Percentiles rank a stretch among this genome's conserved stretches.
These are phyloP conservation scores for Harpalus rubripes DNA, from an alignment of 2,888 invertebrate genomes.

Conservation along the genomic window DNA sequence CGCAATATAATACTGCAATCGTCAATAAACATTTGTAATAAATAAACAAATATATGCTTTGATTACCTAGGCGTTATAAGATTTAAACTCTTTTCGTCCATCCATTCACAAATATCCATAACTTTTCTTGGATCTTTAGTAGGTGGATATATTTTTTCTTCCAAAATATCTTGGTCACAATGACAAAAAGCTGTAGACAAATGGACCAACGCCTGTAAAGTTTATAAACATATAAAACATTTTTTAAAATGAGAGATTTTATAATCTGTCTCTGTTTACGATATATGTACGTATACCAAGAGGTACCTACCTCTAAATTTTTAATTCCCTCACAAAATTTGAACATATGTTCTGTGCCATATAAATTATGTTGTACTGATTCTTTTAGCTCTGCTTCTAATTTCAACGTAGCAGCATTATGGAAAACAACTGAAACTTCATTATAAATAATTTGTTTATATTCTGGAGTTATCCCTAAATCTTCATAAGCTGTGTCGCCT, in stretches of 20 bases:
- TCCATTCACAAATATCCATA: too few species aligned
- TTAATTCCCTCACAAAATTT: slow-evolving; percentile 71
- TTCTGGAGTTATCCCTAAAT: slow-evolving; percentile 74
- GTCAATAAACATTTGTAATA: too few species aligned
- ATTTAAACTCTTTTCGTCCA: too few species aligned
- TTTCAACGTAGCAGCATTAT: slow-evolving; percentile 83
- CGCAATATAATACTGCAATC: too few species aligned
- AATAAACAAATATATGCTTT: too few species aligned
- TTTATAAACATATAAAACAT: too few species aligned
- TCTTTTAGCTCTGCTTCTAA: slow-evolving; percentile 82
- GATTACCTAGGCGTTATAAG: too few species aligned
- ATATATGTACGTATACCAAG: too few species aligned
- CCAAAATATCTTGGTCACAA: too few species aligned
- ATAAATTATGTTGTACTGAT: slow-evolving; percentile 81
- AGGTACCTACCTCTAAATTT: slow-evolving; percentile 69
- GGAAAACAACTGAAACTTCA: slow-evolving; percentile 81
- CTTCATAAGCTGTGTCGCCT: slow-evolving; percentile 76
- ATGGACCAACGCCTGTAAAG: slow-evolving; percentile 86
- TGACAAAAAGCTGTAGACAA: slow-evolving; percentile 94
- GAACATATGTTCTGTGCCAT: slow-evolving; percentile 80
- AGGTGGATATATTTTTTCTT: too few species aligned
- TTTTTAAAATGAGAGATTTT: not conserved
- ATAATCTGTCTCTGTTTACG: too few species aligned
- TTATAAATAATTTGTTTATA: slow-evolving; percentile 76
- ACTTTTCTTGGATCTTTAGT: too few species aligned